Conservation (phyloP, 2,888 invertebrate genomes). For the Cataglyphis albicans region DNA sequence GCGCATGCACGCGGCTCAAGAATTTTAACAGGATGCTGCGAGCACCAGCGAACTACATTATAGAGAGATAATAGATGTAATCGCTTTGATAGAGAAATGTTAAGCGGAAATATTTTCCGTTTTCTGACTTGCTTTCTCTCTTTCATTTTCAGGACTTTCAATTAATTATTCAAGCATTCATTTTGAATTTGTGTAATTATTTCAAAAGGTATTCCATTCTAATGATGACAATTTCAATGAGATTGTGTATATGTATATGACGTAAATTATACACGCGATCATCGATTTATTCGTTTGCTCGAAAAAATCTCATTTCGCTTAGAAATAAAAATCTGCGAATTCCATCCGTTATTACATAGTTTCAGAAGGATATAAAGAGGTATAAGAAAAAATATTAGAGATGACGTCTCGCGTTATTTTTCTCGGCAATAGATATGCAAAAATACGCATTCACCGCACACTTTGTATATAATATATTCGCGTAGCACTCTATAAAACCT, state of each 20-base stretch:
- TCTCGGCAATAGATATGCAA: conserved; percentile 3
- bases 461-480: conserved; percentile 57
- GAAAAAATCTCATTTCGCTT: not conserved
- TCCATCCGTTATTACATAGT: not conserved
- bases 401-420: not conserved
- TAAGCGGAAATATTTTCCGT: not conserved
- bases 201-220: not conserved
- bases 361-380: not conserved
- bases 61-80: conserved; percentile 33
- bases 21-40: conserved; percentile 61
- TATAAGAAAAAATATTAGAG: not conserved
- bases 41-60: conserved; percentile 36
- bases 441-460: conserved; percentile 30
- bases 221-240: not conserved
- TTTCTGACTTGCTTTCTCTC: not conserved
- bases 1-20: conserved; percentile 49
- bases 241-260: not conserved
- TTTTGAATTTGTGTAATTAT: not conserved
- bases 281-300: not conserved
- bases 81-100: conserved; percentile 8
- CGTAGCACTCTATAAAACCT: conserved; percentile 67
- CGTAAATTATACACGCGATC: not conserved
- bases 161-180: not conserved
- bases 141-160: not conserved
- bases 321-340: not conserved